Evolutionary conservation across 2,113 vertebrate genomes (phyloP).

Genomic region (Campylomormyrus tamandua): DNA sequence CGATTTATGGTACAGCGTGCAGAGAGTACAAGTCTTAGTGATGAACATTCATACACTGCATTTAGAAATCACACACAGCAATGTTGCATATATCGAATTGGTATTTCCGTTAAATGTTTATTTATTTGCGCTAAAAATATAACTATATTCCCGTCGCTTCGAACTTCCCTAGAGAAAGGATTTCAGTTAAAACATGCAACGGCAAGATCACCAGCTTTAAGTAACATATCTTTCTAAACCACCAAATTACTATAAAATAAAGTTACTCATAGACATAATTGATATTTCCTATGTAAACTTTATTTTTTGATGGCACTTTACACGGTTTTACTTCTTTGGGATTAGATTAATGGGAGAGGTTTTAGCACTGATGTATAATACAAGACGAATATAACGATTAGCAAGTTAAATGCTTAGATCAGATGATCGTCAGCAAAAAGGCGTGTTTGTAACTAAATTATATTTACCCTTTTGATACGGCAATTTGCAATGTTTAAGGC

Average conservation of each 20-base stretch:
- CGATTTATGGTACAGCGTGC: neutral
- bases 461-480: neutral
- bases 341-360: slow-evolving; percentile 45
- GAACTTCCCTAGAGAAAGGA: neutral
- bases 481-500: neutral
- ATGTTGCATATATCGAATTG: neutral
- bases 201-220: neutral
- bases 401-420: neutral
- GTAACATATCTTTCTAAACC: neutral
- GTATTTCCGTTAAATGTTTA: neutral
- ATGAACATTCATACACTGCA: neutral
- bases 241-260: neutral
- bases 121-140: neutral
- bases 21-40: neutral
- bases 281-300: slow-evolving; percentile 22
- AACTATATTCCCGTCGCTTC: neutral
- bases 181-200: neutral
- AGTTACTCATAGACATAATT: slow-evolving; percentile 28
- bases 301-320: slow-evolving; percentile 69
- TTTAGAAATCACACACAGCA: neutral
- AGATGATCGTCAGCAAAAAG: neutral
- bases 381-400: neutral
- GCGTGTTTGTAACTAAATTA: neutral
- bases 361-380: slow-evolving; percentile 66
- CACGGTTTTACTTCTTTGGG: slow-evolving; percentile 53